A percentile compares a stretch with the other conserved stretches of the same genome.
Conservation (phyloP, 2,797 vertebrate genomes). For the Uromys caudimaculatus region DNA sequence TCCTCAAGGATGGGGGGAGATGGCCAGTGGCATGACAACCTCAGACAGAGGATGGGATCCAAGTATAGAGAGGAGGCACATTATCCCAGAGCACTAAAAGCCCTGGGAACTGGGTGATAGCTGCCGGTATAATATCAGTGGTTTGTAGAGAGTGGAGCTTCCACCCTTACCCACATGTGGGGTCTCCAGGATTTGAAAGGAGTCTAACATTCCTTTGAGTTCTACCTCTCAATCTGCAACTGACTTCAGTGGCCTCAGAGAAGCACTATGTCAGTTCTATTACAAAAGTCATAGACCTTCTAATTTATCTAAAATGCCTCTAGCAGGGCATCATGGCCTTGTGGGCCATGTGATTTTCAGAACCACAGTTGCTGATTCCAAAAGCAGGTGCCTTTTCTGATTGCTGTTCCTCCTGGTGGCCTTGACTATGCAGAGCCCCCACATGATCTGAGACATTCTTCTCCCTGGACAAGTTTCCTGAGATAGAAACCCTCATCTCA, state of each 20-base stretch:
- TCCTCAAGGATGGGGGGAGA: rapidly evolving
- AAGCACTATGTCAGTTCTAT: not conserved
- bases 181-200: not conserved
- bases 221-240: not conserved
- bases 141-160: too few relatives aligned
- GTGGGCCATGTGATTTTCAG: not conserved
- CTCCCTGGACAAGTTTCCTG: not conserved
- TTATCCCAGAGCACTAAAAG: too few relatives aligned
- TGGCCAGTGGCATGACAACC: rapidly evolving
- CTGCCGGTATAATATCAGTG: rapidly evolving
- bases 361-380: not conserved
- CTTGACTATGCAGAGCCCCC: not conserved
- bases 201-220: not conserved
- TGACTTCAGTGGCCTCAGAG: not conserved
- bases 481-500: too few relatives aligned
- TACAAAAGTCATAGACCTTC: too few relatives aligned
- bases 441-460: not conserved
- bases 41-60: rapidly evolving
- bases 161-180: too few relatives aligned
- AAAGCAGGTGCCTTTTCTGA: not conserved
- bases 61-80: not conserved
- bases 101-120: rapidly evolving
- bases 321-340: not conserved
- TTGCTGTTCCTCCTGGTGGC: not conserved
- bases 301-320: too few relatives aligned